A percentile compares a stretch with the other conserved stretches of the same genome.
These are phyloP conservation scores for Paragorgia papillata DNA, from an alignment of 92 coral and sea anemone genomes.

Conservation along the genomic window DNA sequence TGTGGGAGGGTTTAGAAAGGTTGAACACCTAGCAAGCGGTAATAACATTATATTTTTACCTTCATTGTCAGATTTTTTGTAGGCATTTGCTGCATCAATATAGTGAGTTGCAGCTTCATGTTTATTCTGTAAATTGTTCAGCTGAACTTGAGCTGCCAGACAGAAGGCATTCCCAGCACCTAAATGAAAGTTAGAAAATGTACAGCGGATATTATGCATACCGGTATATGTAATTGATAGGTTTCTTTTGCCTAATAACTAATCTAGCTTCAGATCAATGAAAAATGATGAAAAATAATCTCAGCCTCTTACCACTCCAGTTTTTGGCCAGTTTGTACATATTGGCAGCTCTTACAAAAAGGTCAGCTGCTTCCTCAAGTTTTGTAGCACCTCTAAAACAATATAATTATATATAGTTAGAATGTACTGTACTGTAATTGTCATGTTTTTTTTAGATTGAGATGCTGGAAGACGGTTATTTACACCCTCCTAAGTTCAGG, in stretches of 20 bases:
- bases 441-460: too few species aligned
- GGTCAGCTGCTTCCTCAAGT: conserved; percentile 90
- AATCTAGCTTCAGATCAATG: neutral
- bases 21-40: too few species aligned
- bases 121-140: conserved; percentile 77
- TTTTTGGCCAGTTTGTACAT: conserved; percentile 96
- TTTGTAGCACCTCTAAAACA: conserved; percentile 73
- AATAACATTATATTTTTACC: too few species aligned
- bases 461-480: too few species aligned
- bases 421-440: too few species aligned
- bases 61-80: conserved; percentile 93
- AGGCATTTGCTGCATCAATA: conserved; percentile 95
- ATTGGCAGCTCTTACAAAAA: conserved; percentile 89
- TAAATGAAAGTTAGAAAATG: conserved; percentile 3
- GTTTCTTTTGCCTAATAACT: neutral
- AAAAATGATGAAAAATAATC: neutral
- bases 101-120: conserved; percentile 97
- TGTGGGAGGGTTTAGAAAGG: too few species aligned
- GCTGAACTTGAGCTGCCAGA: conserved; percentile 85
- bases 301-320: conserved; percentile 87
- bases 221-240: too few species aligned
- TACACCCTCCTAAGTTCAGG: too few species aligned
- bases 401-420: too few species aligned
- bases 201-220: neutral
- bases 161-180: conserved; percentile 97